Percentiles rank a stretch among this genome's conserved stretches.
Evolutionary conservation across 2,113 vertebrate genomes (phyloP).

Genomic region (Pontoporia blainvillei): DNA sequence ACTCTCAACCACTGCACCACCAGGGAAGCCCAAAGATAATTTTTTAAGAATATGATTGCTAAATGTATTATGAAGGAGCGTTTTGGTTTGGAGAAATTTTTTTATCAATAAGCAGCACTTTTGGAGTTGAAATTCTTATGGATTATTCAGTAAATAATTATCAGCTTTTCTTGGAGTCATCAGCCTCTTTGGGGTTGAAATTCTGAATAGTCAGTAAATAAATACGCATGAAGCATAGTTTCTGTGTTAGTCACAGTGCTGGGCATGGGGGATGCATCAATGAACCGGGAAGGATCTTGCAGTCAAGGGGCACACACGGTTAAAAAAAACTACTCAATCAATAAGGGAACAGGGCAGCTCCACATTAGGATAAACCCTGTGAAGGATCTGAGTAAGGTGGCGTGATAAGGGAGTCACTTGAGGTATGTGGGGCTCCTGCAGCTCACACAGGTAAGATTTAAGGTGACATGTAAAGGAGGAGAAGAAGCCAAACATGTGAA

Average conservation of each 20-base stretch:
- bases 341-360: not conserved
- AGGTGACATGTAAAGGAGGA: not conserved
- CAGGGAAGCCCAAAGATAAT: not conserved
- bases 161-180: not conserved
- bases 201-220: not conserved
- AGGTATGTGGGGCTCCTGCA: not conserved
- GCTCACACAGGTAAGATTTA: not conserved
- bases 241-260: not conserved
- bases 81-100: not conserved
- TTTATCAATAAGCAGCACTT: not conserved
- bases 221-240: not conserved
- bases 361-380: too few species aligned
- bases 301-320: too few species aligned
- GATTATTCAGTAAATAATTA: not conserved
- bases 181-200: not conserved
- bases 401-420: not conserved
- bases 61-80: not conserved
- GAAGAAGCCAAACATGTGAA: not conserved
- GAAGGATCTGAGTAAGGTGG: not conserved
- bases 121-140: not conserved
- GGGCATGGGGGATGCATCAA: fast-evolving
- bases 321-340: not conserved
- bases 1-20: too few species aligned
- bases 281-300: not conserved
- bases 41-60: not conserved